phyloP scores from a whole-genome alignment of 2,113 vertebrate species.

The Atlantisia rogersi region DNA sequence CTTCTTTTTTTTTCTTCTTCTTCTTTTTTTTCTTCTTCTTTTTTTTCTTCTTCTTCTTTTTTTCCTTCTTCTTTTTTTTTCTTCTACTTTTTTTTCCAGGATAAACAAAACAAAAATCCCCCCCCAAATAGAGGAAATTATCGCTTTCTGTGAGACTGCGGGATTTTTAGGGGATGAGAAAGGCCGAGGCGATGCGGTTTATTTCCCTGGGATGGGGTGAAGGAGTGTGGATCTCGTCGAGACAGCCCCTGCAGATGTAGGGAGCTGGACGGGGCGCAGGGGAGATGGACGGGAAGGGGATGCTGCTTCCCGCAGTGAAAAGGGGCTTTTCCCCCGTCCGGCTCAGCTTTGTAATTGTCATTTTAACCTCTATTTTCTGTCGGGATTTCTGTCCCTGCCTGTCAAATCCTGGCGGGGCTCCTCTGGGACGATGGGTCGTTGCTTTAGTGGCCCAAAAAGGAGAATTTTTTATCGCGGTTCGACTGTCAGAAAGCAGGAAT shows the following conservation, averaged over 20 bases:
- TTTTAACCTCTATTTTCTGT: background rate
- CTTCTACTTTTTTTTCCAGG: no score
- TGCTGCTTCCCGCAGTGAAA: accelerated
- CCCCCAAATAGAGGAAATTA: background rate
- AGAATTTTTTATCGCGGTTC: background rate
- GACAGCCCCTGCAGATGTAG: background rate
- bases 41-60: no score
- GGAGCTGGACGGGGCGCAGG: background rate
- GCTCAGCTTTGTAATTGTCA: accelerated
- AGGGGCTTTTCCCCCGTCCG: accelerated
- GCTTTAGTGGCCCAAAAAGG: background rate
- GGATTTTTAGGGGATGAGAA: background rate
- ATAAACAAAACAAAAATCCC: no score
- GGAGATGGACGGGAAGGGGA: no score
- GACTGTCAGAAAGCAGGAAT: background rate
- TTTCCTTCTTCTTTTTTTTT: no score
- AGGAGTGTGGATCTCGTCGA: accelerated
- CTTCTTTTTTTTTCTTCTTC: no score
- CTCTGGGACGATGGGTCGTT: accelerated
- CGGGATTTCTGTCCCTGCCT: accelerated
- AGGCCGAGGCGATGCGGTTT: background rate
- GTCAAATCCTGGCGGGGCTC: background rate
- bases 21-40: no score
- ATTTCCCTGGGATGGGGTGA: background rate
- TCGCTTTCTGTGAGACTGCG: accelerated